These are phyloP conservation scores for Cordilura impudica DNA, from an alignment of 2,888 invertebrate genomes.

Conservation along the genomic window DNA sequence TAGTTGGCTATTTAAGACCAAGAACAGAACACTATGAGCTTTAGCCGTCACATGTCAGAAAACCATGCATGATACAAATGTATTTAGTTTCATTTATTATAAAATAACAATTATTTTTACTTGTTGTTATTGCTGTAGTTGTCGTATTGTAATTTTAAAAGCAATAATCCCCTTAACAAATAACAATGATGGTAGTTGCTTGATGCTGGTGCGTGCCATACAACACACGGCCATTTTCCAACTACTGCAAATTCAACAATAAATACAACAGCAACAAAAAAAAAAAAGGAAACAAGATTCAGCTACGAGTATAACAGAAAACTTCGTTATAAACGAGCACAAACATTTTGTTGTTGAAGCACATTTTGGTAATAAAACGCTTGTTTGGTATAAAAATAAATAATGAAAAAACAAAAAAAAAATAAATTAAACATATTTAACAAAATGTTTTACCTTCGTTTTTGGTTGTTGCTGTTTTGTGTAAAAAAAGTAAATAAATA, in stretches of 20 bases:
- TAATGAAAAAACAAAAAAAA: background rate
- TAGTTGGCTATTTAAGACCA: no score
- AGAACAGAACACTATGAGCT: no score
- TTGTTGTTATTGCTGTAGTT: constrained; percentile 31
- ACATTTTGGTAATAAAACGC: constrained; percentile 47
- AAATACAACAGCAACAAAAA: background rate
- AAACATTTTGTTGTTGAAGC: background rate
- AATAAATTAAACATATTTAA: constrained; percentile 37
- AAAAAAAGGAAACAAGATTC: background rate
- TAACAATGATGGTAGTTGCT: constrained; percentile 25
- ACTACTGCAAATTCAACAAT: background rate
- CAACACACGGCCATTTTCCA: constrained; percentile 14
- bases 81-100: constrained; percentile 41
- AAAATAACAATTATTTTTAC: constrained; percentile 57
- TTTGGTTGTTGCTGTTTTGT: background rate
- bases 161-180: constrained; percentile 47
- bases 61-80: background rate
- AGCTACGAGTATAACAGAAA: background rate
- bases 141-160: constrained; percentile 54
- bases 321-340: background rate
- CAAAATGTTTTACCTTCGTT: constrained; percentile 27
- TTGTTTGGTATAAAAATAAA: constrained; percentile 27
- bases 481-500: background rate
- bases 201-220: constrained; percentile 34
- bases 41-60: no score